Evolutionary conservation across 2,797 vertebrate genomes (phyloP).

Genomic region (Acridotheres tristis): DNA sequence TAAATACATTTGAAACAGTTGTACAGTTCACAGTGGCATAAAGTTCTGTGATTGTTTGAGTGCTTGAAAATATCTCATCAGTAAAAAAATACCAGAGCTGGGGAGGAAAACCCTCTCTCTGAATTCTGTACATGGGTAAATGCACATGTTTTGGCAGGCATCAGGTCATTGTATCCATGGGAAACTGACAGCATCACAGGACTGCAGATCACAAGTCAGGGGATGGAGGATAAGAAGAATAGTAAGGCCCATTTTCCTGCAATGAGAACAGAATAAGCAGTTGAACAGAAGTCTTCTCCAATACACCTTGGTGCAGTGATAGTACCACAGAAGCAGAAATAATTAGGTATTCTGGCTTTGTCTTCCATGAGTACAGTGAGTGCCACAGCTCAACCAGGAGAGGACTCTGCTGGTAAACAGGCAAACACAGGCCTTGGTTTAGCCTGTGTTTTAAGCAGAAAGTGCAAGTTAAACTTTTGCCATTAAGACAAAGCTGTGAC

Average conservation of each 20-base stretch:
- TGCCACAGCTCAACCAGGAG: background rate
- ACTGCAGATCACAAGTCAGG: conserved; percentile 82
- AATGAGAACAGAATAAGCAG: conserved; percentile 20
- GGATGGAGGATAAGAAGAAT: conserved; percentile 80
- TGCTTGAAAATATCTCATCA: conserved; percentile 78
- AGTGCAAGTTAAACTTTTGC: background rate
- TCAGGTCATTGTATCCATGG: conserved; percentile 50
- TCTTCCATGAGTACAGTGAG: background rate
- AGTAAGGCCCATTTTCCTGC: conserved; percentile 89
- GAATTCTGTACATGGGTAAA: conserved; percentile 75
- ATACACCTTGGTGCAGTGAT: background rate
- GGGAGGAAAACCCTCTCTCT: conserved; percentile 79
- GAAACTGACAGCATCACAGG: conserved; percentile 52
- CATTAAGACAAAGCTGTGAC: background rate
- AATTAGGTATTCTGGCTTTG: background rate
- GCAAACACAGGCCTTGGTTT: background rate
- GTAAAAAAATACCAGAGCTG: conserved; percentile 83
- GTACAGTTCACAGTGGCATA: conserved; percentile 73
- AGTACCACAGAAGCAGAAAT: background rate
- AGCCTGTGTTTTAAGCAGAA: background rate
- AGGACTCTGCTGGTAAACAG: background rate
- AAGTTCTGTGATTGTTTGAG: conserved; percentile 75
- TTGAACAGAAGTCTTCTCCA: background rate
- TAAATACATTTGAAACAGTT: conserved; percentile 76
- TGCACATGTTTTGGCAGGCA: conserved; percentile 65